Percentiles rank a stretch among this genome's conserved stretches.
Conservation (phyloP, 1,140 invertebrate species). For the Drosophila oshimai region DNA sequence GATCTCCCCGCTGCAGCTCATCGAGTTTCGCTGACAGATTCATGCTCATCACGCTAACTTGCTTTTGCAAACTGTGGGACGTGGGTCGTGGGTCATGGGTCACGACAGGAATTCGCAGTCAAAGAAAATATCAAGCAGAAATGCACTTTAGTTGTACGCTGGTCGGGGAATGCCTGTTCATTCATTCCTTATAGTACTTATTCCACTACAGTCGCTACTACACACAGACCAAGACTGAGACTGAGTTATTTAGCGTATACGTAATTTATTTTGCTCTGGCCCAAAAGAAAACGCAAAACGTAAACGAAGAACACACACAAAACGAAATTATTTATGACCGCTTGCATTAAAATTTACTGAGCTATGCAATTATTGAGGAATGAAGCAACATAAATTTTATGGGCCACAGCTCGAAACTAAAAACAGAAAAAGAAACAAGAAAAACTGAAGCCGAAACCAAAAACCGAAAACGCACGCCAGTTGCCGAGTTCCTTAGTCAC, state of each 20-base stretch:
- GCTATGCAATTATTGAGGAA: conserved; percentile 81
- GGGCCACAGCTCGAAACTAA: conserved; percentile 44
- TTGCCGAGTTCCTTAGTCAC: conserved; percentile 10
- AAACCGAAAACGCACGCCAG: conserved; percentile 41
- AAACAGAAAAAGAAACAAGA: conserved; percentile 7
- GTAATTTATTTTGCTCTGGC: conserved; percentile 69
- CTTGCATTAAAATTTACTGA: conserved; percentile 81
- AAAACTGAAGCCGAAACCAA: background rate
- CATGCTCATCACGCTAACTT: conserved; percentile 97
- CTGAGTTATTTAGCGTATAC: conserved; percentile 67
- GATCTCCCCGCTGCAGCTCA: conserved; percentile 93
- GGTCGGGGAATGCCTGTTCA: conserved; percentile 44
- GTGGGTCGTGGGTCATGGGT: background rate
- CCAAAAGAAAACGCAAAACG: conserved; percentile 26
- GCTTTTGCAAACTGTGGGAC: conserved; percentile 92
- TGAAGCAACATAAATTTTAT: conserved; percentile 80
- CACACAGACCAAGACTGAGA: conserved; percentile 11
- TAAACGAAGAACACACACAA: conserved; percentile 49
- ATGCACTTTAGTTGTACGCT: conserved; percentile 71
- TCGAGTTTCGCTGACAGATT: conserved; percentile 95
- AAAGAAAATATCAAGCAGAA: conserved; percentile 71
- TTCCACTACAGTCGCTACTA: conserved; percentile 22
- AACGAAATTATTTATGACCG: conserved; percentile 80
- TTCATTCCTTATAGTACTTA: conserved; percentile 31
- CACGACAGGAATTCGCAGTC: conserved; percentile 51